These are phyloP conservation scores for Drosophila rhopaloa DNA, from an alignment of 1,140 invertebrate genomes.

Conservation along the genomic window DNA sequence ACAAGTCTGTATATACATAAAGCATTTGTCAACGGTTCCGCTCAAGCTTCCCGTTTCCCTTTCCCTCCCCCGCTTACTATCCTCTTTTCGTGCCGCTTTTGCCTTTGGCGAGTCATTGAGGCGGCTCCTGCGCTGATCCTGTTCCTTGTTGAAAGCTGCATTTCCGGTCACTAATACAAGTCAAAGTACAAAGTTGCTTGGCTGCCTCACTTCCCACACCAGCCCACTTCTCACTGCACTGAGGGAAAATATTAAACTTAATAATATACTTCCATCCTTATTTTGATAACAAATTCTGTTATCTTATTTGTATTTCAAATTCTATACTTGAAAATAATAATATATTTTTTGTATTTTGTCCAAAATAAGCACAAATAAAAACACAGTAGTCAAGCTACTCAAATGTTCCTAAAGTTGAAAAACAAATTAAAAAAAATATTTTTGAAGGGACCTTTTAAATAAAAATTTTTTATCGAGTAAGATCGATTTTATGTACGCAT, in stretches of 20 bases:
- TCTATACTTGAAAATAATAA: too few species aligned
- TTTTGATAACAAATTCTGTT: too few species aligned
- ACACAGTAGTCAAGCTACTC: too few species aligned
- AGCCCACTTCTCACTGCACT: constrained; percentile 16
- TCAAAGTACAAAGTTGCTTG: constrained; percentile 78
- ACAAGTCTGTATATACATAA: constrained; percentile 57
- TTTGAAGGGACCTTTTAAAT: too few species aligned
- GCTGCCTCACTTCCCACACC: constrained; percentile 47
- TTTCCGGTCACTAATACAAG: constrained; percentile 82
- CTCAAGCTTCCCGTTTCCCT: constrained; percentile 3
- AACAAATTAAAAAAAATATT: too few species aligned
- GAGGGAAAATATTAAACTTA: background rate
- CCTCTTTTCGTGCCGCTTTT: constrained; percentile 8
- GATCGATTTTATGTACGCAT: too few species aligned
- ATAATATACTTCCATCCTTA: too few species aligned
- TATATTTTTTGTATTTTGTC: too few species aligned
- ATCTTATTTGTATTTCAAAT: too few species aligned
- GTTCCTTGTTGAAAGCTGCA: constrained; percentile 66
- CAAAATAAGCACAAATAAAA: too few species aligned
- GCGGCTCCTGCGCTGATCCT: constrained; percentile 58
- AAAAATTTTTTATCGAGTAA: too few species aligned
- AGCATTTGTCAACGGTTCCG: constrained; percentile 70
- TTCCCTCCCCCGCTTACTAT: background rate
- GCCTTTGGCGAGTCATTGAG: constrained; percentile 73
- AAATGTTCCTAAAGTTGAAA: too few species aligned